A percentile compares a stretch with the other conserved stretches of the same genome.
phyloP scores from a whole-genome alignment of 2,797 vertebrate genomes.

The Helostoma temminkii region DNA sequence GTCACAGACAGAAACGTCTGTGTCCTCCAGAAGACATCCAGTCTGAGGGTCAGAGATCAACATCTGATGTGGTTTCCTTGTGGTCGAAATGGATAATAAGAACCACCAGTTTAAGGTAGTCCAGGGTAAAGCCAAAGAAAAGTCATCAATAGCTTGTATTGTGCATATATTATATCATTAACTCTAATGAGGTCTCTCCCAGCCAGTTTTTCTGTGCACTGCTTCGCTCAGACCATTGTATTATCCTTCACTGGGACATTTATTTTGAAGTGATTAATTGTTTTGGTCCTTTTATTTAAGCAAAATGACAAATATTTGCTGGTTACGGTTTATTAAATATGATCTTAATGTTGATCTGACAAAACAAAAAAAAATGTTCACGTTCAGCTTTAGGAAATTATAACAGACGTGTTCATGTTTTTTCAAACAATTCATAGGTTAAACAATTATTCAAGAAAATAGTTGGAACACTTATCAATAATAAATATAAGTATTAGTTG shows the following conservation, averaged over 20 bases:
- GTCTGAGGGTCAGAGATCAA: conserved; percentile 25
- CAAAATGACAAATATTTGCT: too few species aligned
- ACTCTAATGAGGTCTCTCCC: not conserved
- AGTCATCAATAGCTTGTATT: not conserved
- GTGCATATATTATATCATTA: not conserved
- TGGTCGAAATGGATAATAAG: conserved; percentile 29
- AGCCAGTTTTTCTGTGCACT: not conserved
- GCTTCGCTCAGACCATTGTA: not conserved
- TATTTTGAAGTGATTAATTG: too few species aligned
- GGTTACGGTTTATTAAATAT: too few species aligned
- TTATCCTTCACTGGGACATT: not conserved
- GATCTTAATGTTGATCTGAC: too few species aligned
- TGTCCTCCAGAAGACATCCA: conserved; percentile 15
- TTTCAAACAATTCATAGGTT: too few species aligned
- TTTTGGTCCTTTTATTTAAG: too few species aligned
- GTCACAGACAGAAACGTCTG: conserved; percentile 12
- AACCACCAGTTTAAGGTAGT: conserved; percentile 6
- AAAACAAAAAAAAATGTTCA: too few species aligned
- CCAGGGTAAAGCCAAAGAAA: conserved; percentile 12
- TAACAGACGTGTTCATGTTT: too few species aligned
- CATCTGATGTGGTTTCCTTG: conserved; percentile 35
- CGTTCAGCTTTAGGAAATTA: too few species aligned
- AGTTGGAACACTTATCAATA: too few species aligned
- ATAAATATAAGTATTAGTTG: too few species aligned
- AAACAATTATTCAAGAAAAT: too few species aligned